Percentiles rank a stretch among this genome's conserved stretches.
These are phyloP conservation scores for Hyla sarda DNA, from an alignment of 2,113 vertebrate genomes.

Conservation along the genomic window DNA sequence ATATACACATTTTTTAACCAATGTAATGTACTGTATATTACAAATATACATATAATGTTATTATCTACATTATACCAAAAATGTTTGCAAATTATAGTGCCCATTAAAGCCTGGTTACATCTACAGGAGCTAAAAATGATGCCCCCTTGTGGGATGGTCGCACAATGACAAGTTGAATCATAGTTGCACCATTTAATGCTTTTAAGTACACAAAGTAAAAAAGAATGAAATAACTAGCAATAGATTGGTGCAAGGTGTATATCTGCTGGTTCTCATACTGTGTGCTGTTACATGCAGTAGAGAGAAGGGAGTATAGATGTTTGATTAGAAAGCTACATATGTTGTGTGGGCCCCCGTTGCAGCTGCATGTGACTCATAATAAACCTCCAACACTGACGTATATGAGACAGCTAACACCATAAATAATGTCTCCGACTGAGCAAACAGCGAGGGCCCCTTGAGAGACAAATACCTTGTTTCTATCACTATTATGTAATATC, in stretches of 20 bases:
- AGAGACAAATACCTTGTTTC: background rate
- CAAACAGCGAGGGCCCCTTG: background rate
- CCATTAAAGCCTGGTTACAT: no score
- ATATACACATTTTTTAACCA: no score
- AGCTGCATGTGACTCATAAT: conserved; percentile 21
- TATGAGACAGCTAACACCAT: background rate
- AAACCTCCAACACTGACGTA: conserved; percentile 16
- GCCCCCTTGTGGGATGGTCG: no score
- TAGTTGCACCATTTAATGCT: no score
- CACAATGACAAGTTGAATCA: no score
- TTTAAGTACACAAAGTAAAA: no score
- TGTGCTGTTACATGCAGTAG: background rate
- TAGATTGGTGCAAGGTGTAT: background rate
- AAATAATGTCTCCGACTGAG: background rate
- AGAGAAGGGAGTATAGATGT: background rate
- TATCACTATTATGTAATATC: background rate
- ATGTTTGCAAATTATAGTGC: no score
- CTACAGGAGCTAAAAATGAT: no score
- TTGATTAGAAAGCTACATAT: background rate
- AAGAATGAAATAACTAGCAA: background rate
- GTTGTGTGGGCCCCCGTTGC: background rate
- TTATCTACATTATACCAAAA: no score
- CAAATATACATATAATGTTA: no score
- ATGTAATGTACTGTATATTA: no score
- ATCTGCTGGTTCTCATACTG: background rate